phyloP scores from a whole-genome alignment of 1,140 invertebrate species.

The Aphaenogaster ashmeadi region DNA sequence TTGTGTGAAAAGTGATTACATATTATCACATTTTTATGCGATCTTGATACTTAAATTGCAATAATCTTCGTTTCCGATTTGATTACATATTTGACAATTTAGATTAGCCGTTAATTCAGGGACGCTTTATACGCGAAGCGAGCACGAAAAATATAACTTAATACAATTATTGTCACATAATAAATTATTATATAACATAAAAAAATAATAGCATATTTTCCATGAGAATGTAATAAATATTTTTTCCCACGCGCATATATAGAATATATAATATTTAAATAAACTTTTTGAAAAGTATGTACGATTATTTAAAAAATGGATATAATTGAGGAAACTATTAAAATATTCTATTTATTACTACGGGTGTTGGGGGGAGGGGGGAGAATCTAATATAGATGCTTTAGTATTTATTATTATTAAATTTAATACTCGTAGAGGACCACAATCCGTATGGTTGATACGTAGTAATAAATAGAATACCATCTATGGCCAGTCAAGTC shows the following conservation, averaged over 20 bases:
- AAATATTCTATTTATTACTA: not conserved
- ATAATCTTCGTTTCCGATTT: not conserved
- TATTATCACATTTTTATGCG: not conserved
- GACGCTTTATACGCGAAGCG: not conserved
- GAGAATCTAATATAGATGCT: no score
- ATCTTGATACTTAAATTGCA: not conserved
- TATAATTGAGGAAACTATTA: not conserved
- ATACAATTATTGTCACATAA: not conserved
- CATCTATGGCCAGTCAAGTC: no score
- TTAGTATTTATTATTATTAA: no score
- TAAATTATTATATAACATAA: not conserved
- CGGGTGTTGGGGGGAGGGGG: no score
- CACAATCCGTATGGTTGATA: no score
- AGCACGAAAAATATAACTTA: not conserved
- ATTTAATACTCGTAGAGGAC: no score
- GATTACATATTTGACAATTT: not conserved
- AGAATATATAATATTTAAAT: no score
- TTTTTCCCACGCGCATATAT: no score
- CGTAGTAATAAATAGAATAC: no score
- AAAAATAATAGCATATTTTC: not conserved
- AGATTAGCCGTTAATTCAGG: not conserved
- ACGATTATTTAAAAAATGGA: not conserved
- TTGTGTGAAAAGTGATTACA: not conserved
- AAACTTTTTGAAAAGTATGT: not conserved
- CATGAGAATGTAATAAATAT: not conserved